Evolutionary conservation across 1,140 invertebrate species (phyloP).

Genomic region (Theocolax elegans): DNA sequence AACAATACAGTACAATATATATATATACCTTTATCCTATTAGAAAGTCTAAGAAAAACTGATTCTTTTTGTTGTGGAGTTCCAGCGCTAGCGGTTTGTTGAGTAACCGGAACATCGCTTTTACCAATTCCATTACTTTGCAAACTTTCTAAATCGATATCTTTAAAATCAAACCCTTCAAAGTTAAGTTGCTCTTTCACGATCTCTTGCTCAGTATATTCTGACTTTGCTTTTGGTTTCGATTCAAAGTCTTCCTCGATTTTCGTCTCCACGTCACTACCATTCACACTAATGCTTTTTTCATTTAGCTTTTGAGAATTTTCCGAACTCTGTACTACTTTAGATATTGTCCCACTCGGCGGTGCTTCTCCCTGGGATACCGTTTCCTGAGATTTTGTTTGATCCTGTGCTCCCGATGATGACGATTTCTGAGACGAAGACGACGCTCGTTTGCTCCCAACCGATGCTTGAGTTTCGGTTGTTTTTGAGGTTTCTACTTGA

Average conservation of each 20-base stretch:
- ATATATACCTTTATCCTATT: constrained; percentile 90
- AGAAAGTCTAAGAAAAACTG: constrained; percentile 92
- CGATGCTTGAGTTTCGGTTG: not conserved
- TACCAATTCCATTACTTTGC: constrained; percentile 46
- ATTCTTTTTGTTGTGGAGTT: constrained; percentile 82
- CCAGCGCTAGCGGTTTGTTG: constrained; percentile 54
- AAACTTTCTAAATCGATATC: constrained; percentile 61
- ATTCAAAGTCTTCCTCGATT: constrained; percentile 32
- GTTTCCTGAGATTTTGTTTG: constrained; percentile 12
- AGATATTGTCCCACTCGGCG: not conserved
- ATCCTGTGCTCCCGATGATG: not conserved
- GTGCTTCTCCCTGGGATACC: not conserved
- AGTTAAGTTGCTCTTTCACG: constrained; percentile 54
- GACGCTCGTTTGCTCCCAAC: constrained; percentile 2
- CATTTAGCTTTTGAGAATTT: constrained; percentile 21
- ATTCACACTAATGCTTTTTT: constrained; percentile 8
- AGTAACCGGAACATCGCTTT: constrained; percentile 46
- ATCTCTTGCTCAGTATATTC: constrained; percentile 45
- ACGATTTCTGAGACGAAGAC: not conserved
- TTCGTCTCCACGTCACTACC: constrained; percentile 20
- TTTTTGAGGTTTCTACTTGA: constrained; percentile 3
- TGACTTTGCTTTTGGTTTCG: constrained; percentile 24
- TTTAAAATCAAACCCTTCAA: constrained; percentile 67
- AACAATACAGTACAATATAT: no score
- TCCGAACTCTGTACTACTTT: not conserved